Conservation (phyloP, 1,140 invertebrate genomes). For the Mya arenaria region DNA sequence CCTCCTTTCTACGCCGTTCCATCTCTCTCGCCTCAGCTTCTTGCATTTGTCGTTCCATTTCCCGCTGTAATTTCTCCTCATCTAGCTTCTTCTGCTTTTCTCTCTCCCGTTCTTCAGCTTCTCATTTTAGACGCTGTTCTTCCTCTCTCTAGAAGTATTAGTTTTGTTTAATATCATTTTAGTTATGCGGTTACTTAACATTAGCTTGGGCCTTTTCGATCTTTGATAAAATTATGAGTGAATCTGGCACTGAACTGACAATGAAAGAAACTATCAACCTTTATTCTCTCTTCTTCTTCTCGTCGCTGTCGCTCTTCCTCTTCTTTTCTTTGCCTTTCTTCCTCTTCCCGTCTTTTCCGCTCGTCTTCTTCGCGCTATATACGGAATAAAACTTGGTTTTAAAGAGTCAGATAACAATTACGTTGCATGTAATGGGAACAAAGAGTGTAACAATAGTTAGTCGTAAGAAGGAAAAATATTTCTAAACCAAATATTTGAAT, state of each 20-base stretch:
- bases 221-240: not conserved
- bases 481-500: not conserved
- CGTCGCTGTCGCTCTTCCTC: not conserved
- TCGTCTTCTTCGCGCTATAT: not conserved
- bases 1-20: constrained; percentile 3
- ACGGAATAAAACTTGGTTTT: not conserved
- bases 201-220: not conserved
- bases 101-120: not conserved
- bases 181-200: not conserved
- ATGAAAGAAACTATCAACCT: not conserved
- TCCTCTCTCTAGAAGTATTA: not conserved
- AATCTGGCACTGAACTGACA: not conserved
- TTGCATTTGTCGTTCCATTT: not conserved
- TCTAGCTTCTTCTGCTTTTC: not conserved
- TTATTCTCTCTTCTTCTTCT: not conserved
- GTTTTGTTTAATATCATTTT: not conserved
- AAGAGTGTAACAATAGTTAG: not conserved
- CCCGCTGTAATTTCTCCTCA: not conserved
- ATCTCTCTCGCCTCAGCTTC: not conserved
- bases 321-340: not conserved
- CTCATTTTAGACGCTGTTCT: not conserved
- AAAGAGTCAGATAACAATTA: not conserved
- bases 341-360: constrained; percentile 12
- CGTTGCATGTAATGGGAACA: not conserved
- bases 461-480: not conserved